phyloP scores from a whole-genome alignment of 2,797 vertebrate genomes.

The Eulemur mongoz region DNA sequence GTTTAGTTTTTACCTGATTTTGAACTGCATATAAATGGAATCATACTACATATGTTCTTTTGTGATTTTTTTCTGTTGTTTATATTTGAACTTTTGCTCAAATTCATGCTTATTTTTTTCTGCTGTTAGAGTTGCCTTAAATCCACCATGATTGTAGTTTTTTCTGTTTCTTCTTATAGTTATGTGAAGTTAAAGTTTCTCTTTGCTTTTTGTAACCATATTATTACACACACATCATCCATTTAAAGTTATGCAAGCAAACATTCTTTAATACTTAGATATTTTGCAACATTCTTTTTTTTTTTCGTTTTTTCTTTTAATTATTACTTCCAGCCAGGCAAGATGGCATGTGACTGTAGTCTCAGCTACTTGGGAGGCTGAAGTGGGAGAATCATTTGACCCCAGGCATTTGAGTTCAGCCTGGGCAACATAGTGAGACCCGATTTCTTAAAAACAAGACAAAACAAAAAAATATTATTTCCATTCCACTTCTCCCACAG shows the following conservation, averaged over 20 bases:
- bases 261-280: background rate
- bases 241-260: background rate
- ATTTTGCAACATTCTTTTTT: background rate
- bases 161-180: background rate
- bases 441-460: background rate
- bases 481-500: background rate
- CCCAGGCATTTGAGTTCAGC: background rate
- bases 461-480: background rate
- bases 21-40: background rate
- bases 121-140: background rate
- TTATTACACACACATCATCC: background rate
- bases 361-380: background rate
- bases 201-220: background rate
- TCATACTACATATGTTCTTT: background rate
- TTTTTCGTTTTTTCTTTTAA: background rate
- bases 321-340: background rate
- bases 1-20: background rate
- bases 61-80: background rate
- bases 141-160: background rate
- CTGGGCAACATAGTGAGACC: background rate
- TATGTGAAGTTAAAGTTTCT: background rate
- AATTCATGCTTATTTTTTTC: background rate
- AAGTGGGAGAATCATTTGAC: background rate
- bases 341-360: background rate
- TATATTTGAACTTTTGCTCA: background rate